Percentiles rank a stretch among this genome's conserved stretches.
These are phyloP conservation scores for Tinamus major DNA, from an alignment of 2,797 vertebrate species.

Conservation along the genomic window DNA sequence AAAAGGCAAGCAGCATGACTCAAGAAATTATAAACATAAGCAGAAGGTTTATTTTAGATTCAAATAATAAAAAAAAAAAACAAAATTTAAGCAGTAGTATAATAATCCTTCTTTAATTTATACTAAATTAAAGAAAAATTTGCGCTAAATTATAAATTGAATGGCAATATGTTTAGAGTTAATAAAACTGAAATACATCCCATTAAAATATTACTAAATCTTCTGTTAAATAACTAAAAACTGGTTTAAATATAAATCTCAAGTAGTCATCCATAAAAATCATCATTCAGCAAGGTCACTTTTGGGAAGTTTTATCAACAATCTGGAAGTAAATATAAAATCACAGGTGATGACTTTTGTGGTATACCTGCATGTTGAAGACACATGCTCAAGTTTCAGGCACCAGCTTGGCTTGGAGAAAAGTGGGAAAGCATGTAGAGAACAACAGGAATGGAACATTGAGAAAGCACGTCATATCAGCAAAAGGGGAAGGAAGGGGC, in stretches of 20 bases:
- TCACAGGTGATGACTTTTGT: background rate
- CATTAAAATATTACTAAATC: background rate
- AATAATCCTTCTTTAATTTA: background rate
- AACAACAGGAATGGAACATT: background rate
- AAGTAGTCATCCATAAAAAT: background rate
- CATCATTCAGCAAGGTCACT: background rate
- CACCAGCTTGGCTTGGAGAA: background rate
- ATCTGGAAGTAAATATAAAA: background rate
- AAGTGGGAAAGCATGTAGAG: background rate
- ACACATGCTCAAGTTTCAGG: no score
- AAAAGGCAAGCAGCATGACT: background rate
- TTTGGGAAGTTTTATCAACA: background rate
- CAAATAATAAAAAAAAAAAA: background rate
- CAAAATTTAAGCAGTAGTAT: background rate
- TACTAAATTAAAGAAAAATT: no score
- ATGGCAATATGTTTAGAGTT: background rate
- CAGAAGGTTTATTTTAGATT: background rate
- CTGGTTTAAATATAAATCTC: background rate
- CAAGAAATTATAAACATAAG: background rate
- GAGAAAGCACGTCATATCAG: background rate
- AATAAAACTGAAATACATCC: background rate
- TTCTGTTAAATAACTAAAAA: background rate
- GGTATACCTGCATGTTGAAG: background rate
- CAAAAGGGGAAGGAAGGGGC: background rate
- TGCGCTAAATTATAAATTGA: background rate